Evolutionary conservation across 2,797 vertebrate species (phyloP).

Genomic region (Chelon auratus): DNA sequence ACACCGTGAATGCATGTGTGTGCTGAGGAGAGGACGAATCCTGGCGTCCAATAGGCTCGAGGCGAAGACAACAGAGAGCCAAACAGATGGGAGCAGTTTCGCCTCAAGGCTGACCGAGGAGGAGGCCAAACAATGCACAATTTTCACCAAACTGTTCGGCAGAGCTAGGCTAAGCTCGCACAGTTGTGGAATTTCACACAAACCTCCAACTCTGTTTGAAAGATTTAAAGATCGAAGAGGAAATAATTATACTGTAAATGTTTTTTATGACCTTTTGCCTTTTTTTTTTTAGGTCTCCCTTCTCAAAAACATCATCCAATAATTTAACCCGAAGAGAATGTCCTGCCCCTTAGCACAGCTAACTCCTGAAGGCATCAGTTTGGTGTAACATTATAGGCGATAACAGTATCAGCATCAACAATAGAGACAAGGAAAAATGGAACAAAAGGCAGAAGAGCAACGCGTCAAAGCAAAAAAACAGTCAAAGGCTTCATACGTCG

Average conservation of each 20-base stretch:
- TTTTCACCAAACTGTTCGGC: conserved; percentile 13
- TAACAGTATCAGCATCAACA: conserved; percentile 53
- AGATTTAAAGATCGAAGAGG: too few species aligned
- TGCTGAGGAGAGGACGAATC: conserved; percentile 22
- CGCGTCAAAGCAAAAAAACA: conserved; percentile 17
- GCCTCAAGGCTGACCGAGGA: conserved; percentile 46
- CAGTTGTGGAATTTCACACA: conserved; percentile 1
- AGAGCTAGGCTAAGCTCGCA: neutral
- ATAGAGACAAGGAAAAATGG: conserved; percentile 45
- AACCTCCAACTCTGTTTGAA: neutral
- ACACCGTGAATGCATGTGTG: conserved; percentile 17
- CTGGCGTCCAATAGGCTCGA: conserved; percentile 45
- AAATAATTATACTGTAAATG: neutral
- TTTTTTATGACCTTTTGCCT: neutral
- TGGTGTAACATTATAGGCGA: conserved; percentile 76
- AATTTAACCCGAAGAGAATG: conserved; percentile 4
- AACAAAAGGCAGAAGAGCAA: conserved; percentile 38
- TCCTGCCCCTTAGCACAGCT: conserved; percentile 47
- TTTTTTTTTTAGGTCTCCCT: neutral
- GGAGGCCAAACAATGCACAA: conserved; percentile 11
- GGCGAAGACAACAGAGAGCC: conserved; percentile 39
- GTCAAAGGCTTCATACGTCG: conserved; percentile 37
- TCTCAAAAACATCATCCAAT: conserved; percentile 12
- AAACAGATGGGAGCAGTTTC: conserved; percentile 61
- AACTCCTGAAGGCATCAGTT: conserved; percentile 82